Conservation (phyloP, 1,140 invertebrate species). For the Homarus americanus region DNA sequence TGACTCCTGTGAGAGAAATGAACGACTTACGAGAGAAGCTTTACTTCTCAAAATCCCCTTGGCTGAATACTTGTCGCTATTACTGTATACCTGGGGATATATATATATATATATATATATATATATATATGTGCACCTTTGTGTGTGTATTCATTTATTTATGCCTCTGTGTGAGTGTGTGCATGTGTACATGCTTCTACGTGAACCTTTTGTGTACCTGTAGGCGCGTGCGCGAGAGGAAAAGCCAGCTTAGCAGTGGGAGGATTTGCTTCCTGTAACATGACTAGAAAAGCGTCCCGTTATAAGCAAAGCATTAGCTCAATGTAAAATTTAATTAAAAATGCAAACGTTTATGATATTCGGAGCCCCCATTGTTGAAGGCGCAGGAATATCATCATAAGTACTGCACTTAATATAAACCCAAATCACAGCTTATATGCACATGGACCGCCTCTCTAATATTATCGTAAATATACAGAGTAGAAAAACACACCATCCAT, state of each 20-base stretch:
- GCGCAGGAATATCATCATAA: not conserved
- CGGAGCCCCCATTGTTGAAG: not conserved
- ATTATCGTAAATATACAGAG: too few species aligned
- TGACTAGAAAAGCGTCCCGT: not conserved
- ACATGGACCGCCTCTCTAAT: too few species aligned
- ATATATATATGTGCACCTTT: not conserved
- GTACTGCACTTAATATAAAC: not conserved
- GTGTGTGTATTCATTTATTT: not conserved
- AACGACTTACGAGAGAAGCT: too few species aligned
- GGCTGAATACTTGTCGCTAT: too few species aligned
- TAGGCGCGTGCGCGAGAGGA: not conserved
- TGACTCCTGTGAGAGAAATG: too few species aligned
- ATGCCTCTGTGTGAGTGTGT: not conserved
- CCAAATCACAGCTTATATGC: too few species aligned
- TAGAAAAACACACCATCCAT: too few species aligned
- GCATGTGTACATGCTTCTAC: not conserved
- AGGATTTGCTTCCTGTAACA: not conserved
- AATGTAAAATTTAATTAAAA: slow-evolving; percentile 5
- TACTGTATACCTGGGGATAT: too few species aligned
- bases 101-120: too few species aligned
- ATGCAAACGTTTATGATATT: not conserved
- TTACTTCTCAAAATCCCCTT: too few species aligned
- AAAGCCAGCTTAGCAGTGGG: not conserved
- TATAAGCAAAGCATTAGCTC: not conserved
- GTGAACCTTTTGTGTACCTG: not conserved